These are phyloP conservation scores for Echeneis naucrates DNA, from an alignment of 2,797 vertebrate genomes.

Conservation along the genomic window DNA sequence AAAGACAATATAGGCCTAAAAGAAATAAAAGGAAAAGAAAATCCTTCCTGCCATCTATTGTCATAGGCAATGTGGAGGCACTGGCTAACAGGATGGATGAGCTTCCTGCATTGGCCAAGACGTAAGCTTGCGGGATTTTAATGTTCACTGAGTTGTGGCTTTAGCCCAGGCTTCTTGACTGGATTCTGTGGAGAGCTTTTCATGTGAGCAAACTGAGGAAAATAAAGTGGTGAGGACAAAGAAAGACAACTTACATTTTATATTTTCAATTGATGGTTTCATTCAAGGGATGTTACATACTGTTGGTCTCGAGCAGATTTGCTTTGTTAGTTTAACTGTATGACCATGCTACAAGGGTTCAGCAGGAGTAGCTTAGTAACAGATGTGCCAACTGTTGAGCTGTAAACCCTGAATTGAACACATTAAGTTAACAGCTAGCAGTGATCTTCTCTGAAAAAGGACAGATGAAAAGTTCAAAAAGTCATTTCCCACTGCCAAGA, in stretches of 20 bases:
- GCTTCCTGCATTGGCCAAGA: slow-evolving; percentile 57
- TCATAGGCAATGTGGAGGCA: slow-evolving; percentile 40
- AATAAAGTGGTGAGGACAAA: slow-evolving; percentile 37
- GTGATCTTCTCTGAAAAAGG: background rate
- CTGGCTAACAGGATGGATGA: slow-evolving; percentile 72
- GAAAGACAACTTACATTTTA: slow-evolving; percentile 33
- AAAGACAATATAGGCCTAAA: slow-evolving; percentile 37
- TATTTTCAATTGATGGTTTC: slow-evolving; percentile 48
- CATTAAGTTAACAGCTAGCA: slow-evolving; percentile 14
- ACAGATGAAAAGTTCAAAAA: background rate
- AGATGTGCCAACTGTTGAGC: slow-evolving; percentile 44
- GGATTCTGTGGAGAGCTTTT: slow-evolving; percentile 57
- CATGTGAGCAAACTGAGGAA: slow-evolving; percentile 42
- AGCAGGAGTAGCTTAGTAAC: slow-evolving; percentile 7
- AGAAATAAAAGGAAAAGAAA: slow-evolving; percentile 21
- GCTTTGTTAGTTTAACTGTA: slow-evolving; percentile 8
- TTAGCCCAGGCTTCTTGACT: slow-evolving; percentile 31
- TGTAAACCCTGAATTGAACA: slow-evolving; percentile 2
- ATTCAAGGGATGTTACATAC: slow-evolving; percentile 34
- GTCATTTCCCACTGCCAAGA: background rate
- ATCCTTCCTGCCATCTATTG: slow-evolving; percentile 48
- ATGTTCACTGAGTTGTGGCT: slow-evolving; percentile 67
- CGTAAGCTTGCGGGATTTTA: slow-evolving; percentile 48
- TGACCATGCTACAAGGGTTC: slow-evolving; percentile 16
- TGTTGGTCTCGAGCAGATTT: slow-evolving; percentile 24